These are phyloP conservation scores for Mesoligia furuncula DNA, from an alignment of 2,888 invertebrate genomes.

Conservation along the genomic window DNA sequence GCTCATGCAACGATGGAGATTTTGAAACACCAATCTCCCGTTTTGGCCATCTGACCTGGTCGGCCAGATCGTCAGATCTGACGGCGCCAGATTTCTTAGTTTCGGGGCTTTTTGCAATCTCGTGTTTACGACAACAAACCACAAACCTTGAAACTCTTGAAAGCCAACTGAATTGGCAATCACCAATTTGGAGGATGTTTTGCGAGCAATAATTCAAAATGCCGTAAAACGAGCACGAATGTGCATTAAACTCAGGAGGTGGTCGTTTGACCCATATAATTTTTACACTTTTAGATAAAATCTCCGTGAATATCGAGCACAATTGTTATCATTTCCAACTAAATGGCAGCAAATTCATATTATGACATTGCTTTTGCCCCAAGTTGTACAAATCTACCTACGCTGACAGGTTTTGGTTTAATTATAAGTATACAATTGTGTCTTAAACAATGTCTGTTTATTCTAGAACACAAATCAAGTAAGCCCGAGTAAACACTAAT, in stretches of 20 bases:
- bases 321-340: not conserved
- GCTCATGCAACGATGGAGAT: not conserved
- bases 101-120: not conserved
- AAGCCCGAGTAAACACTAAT: slow-evolving; percentile 23
- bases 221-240: not conserved
- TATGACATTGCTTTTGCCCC: not conserved
- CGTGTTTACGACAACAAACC: not conserved
- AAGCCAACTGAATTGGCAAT: not conserved
- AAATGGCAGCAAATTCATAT: not conserved
- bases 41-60: no score
- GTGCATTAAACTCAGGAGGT: not conserved
- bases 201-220: not conserved
- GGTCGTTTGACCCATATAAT: not conserved
- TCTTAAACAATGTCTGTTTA: not conserved
- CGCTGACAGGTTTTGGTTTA: no score
- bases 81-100: not conserved
- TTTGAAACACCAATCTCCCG: not conserved
- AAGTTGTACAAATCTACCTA: not conserved
- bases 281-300: not conserved
- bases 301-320: not conserved
- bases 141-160: not conserved
- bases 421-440: slow-evolving; percentile 2
- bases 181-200: not conserved
- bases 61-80: not conserved
- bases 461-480: slow-evolving; percentile 31